Base-by-base conservation (phyloP, 2,888 invertebrate species). In the Xanthia icteritia region DNA sequence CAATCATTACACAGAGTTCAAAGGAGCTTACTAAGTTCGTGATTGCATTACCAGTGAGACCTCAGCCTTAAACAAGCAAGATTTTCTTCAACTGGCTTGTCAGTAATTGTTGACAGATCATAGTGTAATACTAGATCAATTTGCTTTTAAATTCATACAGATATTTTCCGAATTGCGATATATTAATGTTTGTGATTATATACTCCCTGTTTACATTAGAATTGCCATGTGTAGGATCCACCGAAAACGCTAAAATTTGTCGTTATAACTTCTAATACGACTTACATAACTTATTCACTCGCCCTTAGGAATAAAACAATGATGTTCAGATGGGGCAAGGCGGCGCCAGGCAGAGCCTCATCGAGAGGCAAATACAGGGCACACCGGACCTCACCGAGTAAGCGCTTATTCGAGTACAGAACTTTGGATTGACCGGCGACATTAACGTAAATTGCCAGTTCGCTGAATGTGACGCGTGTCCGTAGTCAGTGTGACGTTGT, bases 401-500 rank as follows among this genome's bases (percentile, higher is more conserved):
- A 79, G 73, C 69, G 79, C 65, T 83, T 83, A 82, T 82, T 82
- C 83, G 78, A 82, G 71, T 82, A 79, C 72, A 83, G 72, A 60
- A 79, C 83, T 82, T 82, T 83, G 76, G 79, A 79, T 79, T 73
- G 61, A 73, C 73, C 70, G 79, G 80, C 71, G 73, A 80, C 60
- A 36, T 73, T 79, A 76, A 79, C 60, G 73, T 79, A 79, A 39
- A 68, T 83, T 76, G 65, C 70, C 82, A 75, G 83, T 79, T 83
- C 70, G 58, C 83, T 65, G 54, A 60, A 65, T 36, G 61, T 68
- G 31, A 70, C 58, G 48, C 64, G 56, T 61, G 27, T 79, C 69
- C 48, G 60, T 60, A 15, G 48, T 58, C 31, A 61, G 61, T 39
- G 27, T 63, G 8, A n/a, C 51, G 42, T 45, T 5, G 66, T n/a